phyloP scores from a whole-genome alignment of 2,113 vertebrate species.

The Plestiodon gilberti region DNA sequence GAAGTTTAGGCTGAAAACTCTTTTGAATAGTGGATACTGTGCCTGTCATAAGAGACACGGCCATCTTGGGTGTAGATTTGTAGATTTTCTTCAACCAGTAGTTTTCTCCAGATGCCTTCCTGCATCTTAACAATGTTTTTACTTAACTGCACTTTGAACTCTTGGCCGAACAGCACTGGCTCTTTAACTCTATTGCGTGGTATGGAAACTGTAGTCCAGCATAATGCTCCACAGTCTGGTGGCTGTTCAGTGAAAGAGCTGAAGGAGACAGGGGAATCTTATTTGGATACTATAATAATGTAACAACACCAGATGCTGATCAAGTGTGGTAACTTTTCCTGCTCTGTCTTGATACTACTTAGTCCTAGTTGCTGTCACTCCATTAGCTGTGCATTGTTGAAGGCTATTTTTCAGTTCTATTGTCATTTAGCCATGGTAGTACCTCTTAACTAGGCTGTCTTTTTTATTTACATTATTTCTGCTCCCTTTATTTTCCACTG shows the following conservation, averaged over 20 bases:
- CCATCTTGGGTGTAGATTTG: background rate
- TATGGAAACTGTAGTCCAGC: too few relatives aligned
- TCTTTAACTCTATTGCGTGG: too few relatives aligned
- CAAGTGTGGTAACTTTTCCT: background rate
- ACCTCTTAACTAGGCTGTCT: background rate
- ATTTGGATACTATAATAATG: background rate
- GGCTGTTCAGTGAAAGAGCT: background rate
- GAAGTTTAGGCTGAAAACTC: background rate
- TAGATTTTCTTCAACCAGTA: background rate
- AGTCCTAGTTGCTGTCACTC: background rate
- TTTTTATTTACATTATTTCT: constrained; percentile 50
- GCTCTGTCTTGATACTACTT: background rate
- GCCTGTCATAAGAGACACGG: background rate
- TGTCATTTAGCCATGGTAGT: background rate
- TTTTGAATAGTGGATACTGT: background rate
- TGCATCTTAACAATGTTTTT: background rate
- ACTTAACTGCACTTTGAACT: too few relatives aligned
- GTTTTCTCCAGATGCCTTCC: background rate
- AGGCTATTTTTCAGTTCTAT: constrained; percentile 28
- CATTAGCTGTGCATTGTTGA: constrained; percentile 25
- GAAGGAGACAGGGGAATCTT: background rate
- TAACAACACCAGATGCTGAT: background rate
- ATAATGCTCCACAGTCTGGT: background rate
- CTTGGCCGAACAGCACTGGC: too few relatives aligned
- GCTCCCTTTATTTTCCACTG: background rate